Percentiles rank a stretch among this genome's conserved stretches.
phyloP scores from a whole-genome alignment of 92 coral and sea anemone genomes.

The Meandrina meandrites region DNA sequence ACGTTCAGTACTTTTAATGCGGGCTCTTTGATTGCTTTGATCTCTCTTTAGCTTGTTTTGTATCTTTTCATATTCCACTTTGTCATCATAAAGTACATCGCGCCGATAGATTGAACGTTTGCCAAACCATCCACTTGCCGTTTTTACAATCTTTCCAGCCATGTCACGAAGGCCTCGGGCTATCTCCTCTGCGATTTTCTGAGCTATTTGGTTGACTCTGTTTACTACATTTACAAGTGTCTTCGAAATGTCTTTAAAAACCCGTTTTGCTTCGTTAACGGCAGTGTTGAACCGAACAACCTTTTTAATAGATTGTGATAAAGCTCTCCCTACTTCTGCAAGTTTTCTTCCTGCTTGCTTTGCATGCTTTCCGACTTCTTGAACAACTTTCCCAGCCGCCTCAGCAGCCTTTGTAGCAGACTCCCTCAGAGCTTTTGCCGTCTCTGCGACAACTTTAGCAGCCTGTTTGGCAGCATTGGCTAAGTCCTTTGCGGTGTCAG shows the following conservation, averaged over 20 bases:
- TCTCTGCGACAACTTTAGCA: constrained; percentile 19
- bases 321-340: constrained; percentile 29
- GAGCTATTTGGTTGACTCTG: constrained; percentile 20
- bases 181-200: constrained; percentile 52
- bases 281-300: constrained; percentile 38
- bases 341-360: constrained; percentile 28
- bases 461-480: constrained; percentile 42
- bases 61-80: constrained; percentile 15
- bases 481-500: constrained; percentile 31
- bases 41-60: constrained; percentile 17
- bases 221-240: constrained; percentile 15
- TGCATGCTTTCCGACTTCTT: constrained; percentile 4
- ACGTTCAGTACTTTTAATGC: constrained; percentile 20
- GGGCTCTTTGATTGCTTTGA: constrained; percentile 45
- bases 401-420: constrained; percentile 27
- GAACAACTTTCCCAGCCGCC: constrained; percentile 13
- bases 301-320: constrained; percentile 31
- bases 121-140: constrained; percentile 42
- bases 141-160: constrained; percentile 49
- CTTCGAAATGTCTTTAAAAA: constrained; percentile 43
- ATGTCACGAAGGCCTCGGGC: constrained; percentile 53
- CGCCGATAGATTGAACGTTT: constrained; percentile 60
- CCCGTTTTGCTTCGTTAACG: constrained; percentile 39
- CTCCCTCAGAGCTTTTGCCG: constrained; percentile 18
- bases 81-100: constrained; percentile 23